Evolutionary conservation across 1,140 invertebrate species (phyloP), one percentile per base, ranked within the genome.

Genomic region (Plectus sambesii): DNA sequence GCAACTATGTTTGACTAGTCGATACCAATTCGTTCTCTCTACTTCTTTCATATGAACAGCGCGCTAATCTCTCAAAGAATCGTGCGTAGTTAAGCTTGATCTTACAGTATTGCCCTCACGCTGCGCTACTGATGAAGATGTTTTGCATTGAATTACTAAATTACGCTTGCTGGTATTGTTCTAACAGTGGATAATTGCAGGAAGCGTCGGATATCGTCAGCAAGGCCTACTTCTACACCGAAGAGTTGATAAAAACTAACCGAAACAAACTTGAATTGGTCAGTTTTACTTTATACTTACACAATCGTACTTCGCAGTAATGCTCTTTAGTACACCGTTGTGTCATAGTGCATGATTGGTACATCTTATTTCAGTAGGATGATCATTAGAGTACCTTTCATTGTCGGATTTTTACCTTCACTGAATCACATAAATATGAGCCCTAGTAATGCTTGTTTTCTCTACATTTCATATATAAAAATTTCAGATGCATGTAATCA

Each of bases 251-350:
- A 2, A 72, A 66, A 30, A 73, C 81, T 45, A 84, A 97, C 70
- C 78, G 77, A 61, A 80, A 87, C 33, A 89, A 92, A 74, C 73
- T 98, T 20, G 78, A 84, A 68, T 57, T 75, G 72, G 86, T 89
- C 73, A 72, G 73, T 56, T 60, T 38, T 17, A 17, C 12, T 33
- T 12, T 33, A 12, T 33, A 12, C 30, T 33, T 17, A 33, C 12
- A 17, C 12, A 12, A 12, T 12, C 30, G 12, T 12, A 12, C 30
- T 17, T 33, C 17, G 30, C 17, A 33, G 17, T 33, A 17, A 33
- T 33, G 17, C 30, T 12, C 30, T 12, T 33, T 17, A 12, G 30
- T 33, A 33, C 17, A 12, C 30, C 30, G 12, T 12, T 33, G 30
- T 12, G 17, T 12, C 12, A 12, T 33, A 33, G 17, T 33, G 12